Evolutionary conservation across 2,888 invertebrate genomes (phyloP), one percentile per base, ranked within the genome.

Genomic region (Spilosoma lubricipeda): DNA sequence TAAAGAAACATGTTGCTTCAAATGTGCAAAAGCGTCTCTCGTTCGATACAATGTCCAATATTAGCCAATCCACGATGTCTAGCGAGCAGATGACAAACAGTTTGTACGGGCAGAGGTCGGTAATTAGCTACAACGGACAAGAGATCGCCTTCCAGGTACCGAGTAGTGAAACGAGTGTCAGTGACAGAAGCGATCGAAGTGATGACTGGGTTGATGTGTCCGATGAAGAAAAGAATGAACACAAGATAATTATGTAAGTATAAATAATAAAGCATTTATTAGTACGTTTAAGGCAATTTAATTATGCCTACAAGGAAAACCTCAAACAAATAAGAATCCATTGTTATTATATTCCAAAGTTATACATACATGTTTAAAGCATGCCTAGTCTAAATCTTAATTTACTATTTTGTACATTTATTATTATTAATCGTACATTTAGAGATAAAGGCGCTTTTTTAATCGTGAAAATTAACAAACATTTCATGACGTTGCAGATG

Each of bases 171-270:
- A 93, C 96, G 42, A 97, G 97, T 84, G 95, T 94, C 70, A 96
- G 96, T 82, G 97, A 96, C 82, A 92, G 96, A 11, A 96, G 96
- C 81, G 97, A 97, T 82, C 93, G 96, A 30, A 97, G 97, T 79
- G 97, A 97, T 79, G 97, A 97, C 84, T 97, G 97, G 97, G 96
- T 97, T 64, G 97, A 97, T 85, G 93, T 97, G 23, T 96, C 96
- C 9, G 97, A 97, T 86, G 96, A 96, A 80, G 96, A 96, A 79
- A 94, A 94, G 81, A 93, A 90, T 81, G 94, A 95, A 76, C 95
- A 94, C 80, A 94, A 96, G 80, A 96, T 96, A 82, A 95, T 96
- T 68, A 96, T 96, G 97, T 97, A 89, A 96, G 97, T 96, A 76
- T n/a, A 48, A 39, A 63, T 63, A 1, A 18, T 30, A 30, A 27